Percentiles rank a stretch among this genome's conserved stretches.
Evolutionary conservation across 2,888 invertebrate species (phyloP).

Genomic region (Stenolophus ochropezus): DNA sequence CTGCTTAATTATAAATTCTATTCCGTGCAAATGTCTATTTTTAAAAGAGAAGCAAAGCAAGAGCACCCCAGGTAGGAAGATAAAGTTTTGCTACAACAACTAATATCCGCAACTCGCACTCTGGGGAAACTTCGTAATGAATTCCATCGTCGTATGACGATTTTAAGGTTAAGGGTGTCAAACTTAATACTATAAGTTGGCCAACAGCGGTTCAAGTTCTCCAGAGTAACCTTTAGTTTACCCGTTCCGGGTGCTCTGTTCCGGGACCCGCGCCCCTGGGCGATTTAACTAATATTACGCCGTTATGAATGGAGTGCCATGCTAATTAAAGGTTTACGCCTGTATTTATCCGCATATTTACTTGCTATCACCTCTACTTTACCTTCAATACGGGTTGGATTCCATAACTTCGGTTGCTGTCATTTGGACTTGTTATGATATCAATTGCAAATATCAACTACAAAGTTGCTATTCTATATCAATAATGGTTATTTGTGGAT

Average conservation of each 20-base stretch:
- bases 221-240: conserved; percentile 6
- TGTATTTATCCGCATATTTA: neutral
- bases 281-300: conserved; percentile 13
- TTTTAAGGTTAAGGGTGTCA: conserved; percentile 40
- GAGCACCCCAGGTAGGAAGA: neutral
- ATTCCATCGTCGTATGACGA: conserved; percentile 37
- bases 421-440: no score
- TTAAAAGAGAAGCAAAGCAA: neutral
- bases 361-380: no score
- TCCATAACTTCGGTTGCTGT: no score
- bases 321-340: neutral
- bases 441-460: no score
- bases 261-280: neutral
- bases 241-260: neutral
- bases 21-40: neutral
- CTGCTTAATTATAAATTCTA: neutral
- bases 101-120: neutral
- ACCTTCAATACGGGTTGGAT: no score
- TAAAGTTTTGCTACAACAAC: neutral
- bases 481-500: no score
- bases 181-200: conserved; percentile 44
- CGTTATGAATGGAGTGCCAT: neutral
- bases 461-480: no score
- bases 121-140: conserved; percentile 21
- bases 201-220: conserved; percentile 17